These are phyloP conservation scores for Phylloscopus collybita DNA, from an alignment of 2,797 vertebrate genomes.

Conservation along the genomic window DNA sequence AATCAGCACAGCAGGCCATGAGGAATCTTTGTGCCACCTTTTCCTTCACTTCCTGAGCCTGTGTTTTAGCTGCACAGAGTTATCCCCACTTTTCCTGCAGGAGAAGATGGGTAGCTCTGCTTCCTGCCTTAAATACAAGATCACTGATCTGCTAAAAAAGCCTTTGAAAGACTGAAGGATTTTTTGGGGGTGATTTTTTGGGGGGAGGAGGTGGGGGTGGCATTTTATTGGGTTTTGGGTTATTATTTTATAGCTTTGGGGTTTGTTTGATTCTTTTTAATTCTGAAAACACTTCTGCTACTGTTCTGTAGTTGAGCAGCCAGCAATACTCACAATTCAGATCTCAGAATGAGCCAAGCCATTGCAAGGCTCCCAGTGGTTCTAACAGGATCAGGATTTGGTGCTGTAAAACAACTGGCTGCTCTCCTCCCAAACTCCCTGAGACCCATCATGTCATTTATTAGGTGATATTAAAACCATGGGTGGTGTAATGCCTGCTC, in stretches of 20 bases:
- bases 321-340: background rate
- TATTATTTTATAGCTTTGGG: background rate
- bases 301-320: background rate
- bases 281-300: background rate
- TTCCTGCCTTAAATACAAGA: background rate
- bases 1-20: background rate
- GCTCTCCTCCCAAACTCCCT: background rate
- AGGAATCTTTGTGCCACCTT: background rate
- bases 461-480: background rate
- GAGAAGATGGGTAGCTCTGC: background rate
- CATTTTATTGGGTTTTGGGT: background rate
- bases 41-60: background rate
- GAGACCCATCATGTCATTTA: background rate
- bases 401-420: background rate
- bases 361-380: background rate
- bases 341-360: background rate
- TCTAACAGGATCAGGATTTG: background rate
- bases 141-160: background rate
- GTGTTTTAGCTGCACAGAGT: background rate
- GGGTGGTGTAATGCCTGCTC: background rate
- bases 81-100: background rate
- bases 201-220: accelerated
- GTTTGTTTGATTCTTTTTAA: background rate
- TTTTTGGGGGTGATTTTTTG: background rate
- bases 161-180: background rate